A percentile compares a stretch with the other conserved stretches of the same genome.
Conservation (phyloP, 2,888 invertebrate genomes). For the Arrhopalites spinosus region DNA sequence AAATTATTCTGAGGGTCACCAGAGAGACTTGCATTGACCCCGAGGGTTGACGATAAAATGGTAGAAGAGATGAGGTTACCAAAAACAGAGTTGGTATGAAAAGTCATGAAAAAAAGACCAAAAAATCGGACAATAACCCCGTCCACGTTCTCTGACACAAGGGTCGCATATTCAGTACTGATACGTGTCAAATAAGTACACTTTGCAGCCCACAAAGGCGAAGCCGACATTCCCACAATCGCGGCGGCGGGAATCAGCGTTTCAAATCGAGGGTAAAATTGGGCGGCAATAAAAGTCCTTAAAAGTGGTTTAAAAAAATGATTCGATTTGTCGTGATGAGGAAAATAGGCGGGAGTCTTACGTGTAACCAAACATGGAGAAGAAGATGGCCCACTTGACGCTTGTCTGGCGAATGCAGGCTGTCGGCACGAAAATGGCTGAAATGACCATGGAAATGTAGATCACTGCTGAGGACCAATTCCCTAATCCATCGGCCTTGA, state of each 20-base stretch:
- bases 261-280: constrained; percentile 85
- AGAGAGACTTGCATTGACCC: neutral
- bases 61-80: constrained; percentile 90
- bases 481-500: constrained; percentile 79
- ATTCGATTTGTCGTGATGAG: too few relatives aligned
- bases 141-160: constrained; percentile 84
- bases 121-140: constrained; percentile 95
- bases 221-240: constrained; percentile 90
- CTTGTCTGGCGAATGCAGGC: constrained; percentile 89
- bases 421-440: constrained; percentile 87
- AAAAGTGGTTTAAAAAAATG: too few relatives aligned
- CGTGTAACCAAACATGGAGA: constrained; percentile 57
- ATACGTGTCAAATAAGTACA: constrained; percentile 82
- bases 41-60: constrained; percentile 74
- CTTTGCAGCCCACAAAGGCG: constrained; percentile 98
- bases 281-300: constrained; percentile 85
- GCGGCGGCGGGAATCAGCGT: constrained; percentile 92
- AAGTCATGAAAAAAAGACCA: constrained; percentile 92
- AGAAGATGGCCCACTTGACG: constrained; percentile 93
- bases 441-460: constrained; percentile 89
- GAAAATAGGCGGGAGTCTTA: too few relatives aligned
- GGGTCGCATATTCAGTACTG: constrained; percentile 85
- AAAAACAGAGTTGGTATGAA: constrained; percentile 96
- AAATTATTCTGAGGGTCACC: neutral
- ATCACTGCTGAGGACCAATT: constrained; percentile 87